Percentiles rank a stretch among this genome's conserved stretches.
Evolutionary conservation across 2,113 vertebrate species (phyloP).

Genomic region (Pipa parva): DNA sequence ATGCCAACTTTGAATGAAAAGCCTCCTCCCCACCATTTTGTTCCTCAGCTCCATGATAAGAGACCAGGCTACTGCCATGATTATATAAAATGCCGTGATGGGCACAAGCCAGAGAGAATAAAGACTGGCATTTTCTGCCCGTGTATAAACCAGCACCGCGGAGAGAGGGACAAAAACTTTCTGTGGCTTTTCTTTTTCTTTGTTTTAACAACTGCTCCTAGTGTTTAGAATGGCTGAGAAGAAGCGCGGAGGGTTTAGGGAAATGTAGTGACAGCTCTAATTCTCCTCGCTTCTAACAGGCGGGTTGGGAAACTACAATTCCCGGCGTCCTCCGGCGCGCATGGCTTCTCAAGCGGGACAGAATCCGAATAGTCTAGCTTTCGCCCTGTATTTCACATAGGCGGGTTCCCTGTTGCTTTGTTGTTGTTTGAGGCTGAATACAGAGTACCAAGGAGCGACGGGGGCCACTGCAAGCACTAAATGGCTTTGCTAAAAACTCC

Average conservation of each 20-base stretch:
- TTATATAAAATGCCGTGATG: not conserved
- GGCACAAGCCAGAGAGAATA: no score
- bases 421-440: not conserved
- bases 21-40: not conserved
- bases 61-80: not conserved
- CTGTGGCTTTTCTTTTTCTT: not conserved
- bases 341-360: not conserved
- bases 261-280: constrained; percentile 2
- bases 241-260: not conserved
- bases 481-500: not conserved
- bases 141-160: not conserved
- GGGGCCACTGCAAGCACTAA: not conserved
- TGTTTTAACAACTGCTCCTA: not conserved
- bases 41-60: not conserved
- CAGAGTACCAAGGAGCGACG: not conserved
- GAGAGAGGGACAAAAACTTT: constrained; percentile 1
- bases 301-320: not conserved
- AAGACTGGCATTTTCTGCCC: no score
- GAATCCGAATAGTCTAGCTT: not conserved
- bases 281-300: not conserved
- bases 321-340: not conserved
- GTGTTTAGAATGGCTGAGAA: constrained; percentile 10
- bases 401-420: not conserved
- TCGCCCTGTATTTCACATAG: not conserved
- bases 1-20: constrained; percentile 23